phyloP scores from a whole-genome alignment of 2,113 vertebrate genomes.

The Panthera tigris region DNA sequence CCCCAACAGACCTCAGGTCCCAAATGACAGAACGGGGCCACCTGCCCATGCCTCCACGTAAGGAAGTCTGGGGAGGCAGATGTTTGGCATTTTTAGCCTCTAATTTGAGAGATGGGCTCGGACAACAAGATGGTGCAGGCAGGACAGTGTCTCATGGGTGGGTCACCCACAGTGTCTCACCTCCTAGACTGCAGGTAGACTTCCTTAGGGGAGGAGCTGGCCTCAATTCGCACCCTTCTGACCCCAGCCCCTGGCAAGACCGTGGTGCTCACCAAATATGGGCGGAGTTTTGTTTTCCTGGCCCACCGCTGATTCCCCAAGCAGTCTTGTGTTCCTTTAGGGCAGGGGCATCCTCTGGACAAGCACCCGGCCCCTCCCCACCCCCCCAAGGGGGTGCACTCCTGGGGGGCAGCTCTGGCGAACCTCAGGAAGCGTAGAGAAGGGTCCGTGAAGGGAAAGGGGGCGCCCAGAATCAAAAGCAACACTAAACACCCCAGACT shows the following conservation, averaged over 20 bases:
- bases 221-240: not conserved
- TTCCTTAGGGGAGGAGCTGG: too few species aligned
- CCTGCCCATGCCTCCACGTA: not conserved
- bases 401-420: too few species aligned
- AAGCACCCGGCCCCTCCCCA: not conserved
- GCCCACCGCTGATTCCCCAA: not conserved
- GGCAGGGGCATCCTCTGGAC: rapidly evolving
- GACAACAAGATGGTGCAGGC: not conserved
- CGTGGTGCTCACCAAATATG: not conserved
- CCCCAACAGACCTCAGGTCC: not conserved
- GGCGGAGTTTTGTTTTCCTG: not conserved
- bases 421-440: not conserved
- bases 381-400: not conserved
- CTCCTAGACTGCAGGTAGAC: too few species aligned
- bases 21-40: not conserved
- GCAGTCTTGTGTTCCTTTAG: not conserved
- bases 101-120: not conserved
- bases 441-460: not conserved
- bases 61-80: not conserved
- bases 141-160: not conserved
- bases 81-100: not conserved
- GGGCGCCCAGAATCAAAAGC: not conserved
- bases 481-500: not conserved
- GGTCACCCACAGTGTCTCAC: not conserved
- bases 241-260: not conserved